phyloP scores from a whole-genome alignment of 2,888 invertebrate genomes.

The Sminthurides aquaticus region DNA sequence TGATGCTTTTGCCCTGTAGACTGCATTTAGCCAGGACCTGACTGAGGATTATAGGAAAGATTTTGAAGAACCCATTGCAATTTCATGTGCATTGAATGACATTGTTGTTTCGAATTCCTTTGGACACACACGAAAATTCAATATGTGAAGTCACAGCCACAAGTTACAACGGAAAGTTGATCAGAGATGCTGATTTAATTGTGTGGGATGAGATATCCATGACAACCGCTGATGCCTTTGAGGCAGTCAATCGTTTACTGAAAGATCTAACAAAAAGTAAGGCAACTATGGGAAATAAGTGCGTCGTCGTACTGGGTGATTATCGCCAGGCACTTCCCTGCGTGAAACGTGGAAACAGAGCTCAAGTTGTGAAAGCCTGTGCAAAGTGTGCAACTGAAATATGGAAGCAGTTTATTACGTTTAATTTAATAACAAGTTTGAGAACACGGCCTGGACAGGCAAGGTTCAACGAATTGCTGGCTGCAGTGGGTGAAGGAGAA shows the following conservation, averaged over 20 bases:
- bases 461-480: conserved; percentile 15
- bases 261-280: conserved; percentile 26
- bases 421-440: conserved; percentile 25
- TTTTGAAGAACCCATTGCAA: not conserved
- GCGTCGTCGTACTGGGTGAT: conserved; percentile 31
- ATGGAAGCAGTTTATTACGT: conserved; percentile 25
- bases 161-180: conserved; percentile 16
- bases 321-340: conserved; percentile 33
- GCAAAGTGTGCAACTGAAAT: conserved; percentile 15
- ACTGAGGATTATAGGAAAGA: conserved; percentile 24
- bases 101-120: not conserved
- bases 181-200: conserved; percentile 32
- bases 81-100: not conserved
- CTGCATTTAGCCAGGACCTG: conserved; percentile 26
- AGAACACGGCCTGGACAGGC: conserved; percentile 10
- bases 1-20: not conserved
- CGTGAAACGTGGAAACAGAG: conserved; percentile 23
- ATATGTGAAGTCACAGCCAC: not conserved
- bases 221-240: conserved; percentile 34
- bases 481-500: conserved; percentile 22
- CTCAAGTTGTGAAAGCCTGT: conserved; percentile 22
- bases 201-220: conserved; percentile 45
- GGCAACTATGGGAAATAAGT: conserved; percentile 29
- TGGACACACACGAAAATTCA: not conserved
- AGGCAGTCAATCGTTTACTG: conserved; percentile 39